Conservation (phyloP, 2,797 vertebrate genomes). For the Scarus forsteni region DNA sequence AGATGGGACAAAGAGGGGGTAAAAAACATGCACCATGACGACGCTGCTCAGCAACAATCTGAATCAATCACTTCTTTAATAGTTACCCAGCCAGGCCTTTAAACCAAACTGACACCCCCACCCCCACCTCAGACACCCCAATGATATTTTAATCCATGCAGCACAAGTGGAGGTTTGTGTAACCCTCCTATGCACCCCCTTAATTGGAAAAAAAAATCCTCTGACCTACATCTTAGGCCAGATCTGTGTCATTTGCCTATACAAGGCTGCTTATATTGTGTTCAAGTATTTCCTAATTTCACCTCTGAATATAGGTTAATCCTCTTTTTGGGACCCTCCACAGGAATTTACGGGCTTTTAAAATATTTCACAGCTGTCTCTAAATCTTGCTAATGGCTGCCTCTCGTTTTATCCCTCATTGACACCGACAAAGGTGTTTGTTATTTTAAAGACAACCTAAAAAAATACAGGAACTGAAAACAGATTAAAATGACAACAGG, state of each 20-base stretch:
- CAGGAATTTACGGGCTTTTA: slow-evolving; percentile 76
- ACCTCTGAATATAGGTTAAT: slow-evolving; percentile 76
- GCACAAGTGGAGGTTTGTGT: slow-evolving; percentile 41
- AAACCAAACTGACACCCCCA: slow-evolving; percentile 39
- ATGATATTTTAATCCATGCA: slow-evolving; percentile 64
- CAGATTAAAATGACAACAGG: slow-evolving; percentile 6
- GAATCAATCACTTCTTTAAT: slow-evolving; percentile 75
- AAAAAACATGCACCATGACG: slow-evolving; percentile 64
- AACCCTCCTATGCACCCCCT: slow-evolving; percentile 32
- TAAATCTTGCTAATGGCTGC: slow-evolving; percentile 63
- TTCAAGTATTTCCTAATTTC: slow-evolving; percentile 34
- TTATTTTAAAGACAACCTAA: slow-evolving; percentile 7
- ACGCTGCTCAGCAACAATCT: slow-evolving; percentile 71
- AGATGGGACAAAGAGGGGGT: slow-evolving; percentile 62
- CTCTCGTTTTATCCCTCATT: slow-evolving; percentile 37
- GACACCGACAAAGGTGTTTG: slow-evolving; percentile 35
- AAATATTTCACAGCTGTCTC: slow-evolving; percentile 66
- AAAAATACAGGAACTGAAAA: slow-evolving; percentile 10
- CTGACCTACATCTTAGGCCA: slow-evolving; percentile 68
- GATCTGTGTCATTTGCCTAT: slow-evolving; percentile 52
- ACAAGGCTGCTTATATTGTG: slow-evolving; percentile 60
- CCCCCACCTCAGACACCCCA: slow-evolving; percentile 2
- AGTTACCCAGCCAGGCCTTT: slow-evolving; percentile 54
- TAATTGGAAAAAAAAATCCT: slow-evolving; percentile 58
- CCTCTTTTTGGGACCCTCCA: slow-evolving; percentile 64